Conservation (phyloP, 2,113 vertebrate genomes). For the Catharus fuscescens region DNA sequence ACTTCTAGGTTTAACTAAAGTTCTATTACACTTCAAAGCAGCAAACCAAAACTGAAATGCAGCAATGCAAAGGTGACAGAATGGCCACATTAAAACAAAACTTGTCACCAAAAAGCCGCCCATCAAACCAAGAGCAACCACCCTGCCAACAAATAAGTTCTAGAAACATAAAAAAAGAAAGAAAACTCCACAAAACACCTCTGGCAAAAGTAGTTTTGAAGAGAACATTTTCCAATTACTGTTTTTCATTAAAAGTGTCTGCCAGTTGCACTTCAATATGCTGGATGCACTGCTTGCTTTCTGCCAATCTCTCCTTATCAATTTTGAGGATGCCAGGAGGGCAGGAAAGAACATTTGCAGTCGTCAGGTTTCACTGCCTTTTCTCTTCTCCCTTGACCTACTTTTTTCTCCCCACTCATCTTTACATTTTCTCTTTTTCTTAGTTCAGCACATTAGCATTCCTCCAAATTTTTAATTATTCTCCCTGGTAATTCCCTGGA, state of each 20-base stretch:
- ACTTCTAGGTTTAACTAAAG: background rate
- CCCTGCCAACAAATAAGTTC: background rate
- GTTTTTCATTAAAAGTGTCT: background rate
- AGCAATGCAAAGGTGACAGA: background rate
- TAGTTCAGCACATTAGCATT: slow-evolving; percentile 14
- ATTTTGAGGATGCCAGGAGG: background rate
- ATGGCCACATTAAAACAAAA: background rate
- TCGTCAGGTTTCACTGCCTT: background rate
- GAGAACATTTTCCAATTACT: background rate
- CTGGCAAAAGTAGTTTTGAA: background rate
- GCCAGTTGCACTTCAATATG: background rate
- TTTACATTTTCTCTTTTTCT: slow-evolving; percentile 1
- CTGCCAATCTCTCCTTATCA: slow-evolving; percentile 18
- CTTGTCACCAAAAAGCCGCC: fast-evolving
- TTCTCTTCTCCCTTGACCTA: slow-evolving; percentile 13
- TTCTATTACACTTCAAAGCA: background rate
- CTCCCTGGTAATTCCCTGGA: background rate
- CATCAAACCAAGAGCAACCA: background rate
- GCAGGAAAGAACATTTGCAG: background rate
- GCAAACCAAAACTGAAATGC: background rate
- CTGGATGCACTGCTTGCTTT: background rate
- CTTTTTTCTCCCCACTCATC: background rate
- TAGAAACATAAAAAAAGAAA: background rate
- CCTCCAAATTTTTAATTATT: slow-evolving; percentile 35
- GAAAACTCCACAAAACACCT: background rate